Evolutionary conservation across 1,140 invertebrate species (phyloP), one percentile per base, ranked within the genome.

Genomic region (Himalopsyche phryganea): DNA sequence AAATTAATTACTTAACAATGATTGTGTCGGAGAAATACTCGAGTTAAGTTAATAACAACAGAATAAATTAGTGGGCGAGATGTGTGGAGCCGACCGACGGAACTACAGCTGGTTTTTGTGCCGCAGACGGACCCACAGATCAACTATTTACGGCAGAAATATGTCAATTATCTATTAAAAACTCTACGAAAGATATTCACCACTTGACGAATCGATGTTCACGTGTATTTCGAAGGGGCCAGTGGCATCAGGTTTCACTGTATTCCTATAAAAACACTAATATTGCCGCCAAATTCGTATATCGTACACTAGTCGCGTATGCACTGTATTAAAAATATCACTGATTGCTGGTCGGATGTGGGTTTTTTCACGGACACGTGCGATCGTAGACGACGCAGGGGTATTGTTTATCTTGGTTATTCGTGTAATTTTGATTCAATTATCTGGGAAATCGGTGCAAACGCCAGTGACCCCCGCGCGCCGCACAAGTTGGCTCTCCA

Each of bases 401-500:
- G 23, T 28, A 9, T 28, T 28, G 23, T 28, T 28, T 28, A 28
- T 28, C 9, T 28, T 9, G 23, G 3, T 28, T 28, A 5, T 28
- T 28, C 9, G 23, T 28, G n/a, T 28, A 28, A 28, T 28, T 28
- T 28, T 28, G 23, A 28, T 28, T 28, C 4, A 28, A 28, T 28
- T 28, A 28, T 28, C 4, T 28, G 23, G 9, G 23, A 28, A 28
- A 28, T 28, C 9, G 23, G 23, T 28, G 23, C 23, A 28, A 28
- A 28, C 44, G 54, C 54, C 53, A 50, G n/a, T 50, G 47, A 57
- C 47, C 47, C 47, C 47, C 47, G 54, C 54, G 44, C 54, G 54
- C 54, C 14, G 47, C 10, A 44, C 47, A 14, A 46, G 54, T 44
- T 50, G 44, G 23, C 3, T 35, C 42, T 57, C 54, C 54, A 57